Evolutionary conservation across 2,888 invertebrate genomes (phyloP).

Genomic region (Machimus rusticus): DNA sequence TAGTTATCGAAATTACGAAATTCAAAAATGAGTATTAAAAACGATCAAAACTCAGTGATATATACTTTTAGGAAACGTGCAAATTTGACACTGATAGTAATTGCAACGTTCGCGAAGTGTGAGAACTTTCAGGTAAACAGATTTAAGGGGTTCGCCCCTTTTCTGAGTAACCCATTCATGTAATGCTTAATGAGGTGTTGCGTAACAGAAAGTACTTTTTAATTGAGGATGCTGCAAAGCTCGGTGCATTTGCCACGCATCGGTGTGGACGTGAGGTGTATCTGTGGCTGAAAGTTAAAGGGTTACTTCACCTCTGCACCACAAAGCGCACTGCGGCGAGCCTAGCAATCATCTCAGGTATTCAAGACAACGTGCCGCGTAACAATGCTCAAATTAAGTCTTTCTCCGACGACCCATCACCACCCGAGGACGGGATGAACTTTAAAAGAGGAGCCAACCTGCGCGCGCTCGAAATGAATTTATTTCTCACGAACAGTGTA

Average conservation of each 20-base stretch:
- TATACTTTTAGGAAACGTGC: not conserved
- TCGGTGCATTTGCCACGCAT: not conserved
- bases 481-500: not conserved
- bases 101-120: not conserved
- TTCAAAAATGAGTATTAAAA: no score
- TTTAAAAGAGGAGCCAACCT: not conserved
- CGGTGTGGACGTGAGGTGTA: not conserved
- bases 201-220: not conserved
- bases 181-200: not conserved
- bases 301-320: conserved; percentile 10
- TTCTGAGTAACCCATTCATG: not conserved
- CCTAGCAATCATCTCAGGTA: not conserved
- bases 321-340: not conserved
- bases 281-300: conserved; percentile 4
- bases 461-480: not conserved
- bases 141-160: not conserved
- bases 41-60: not conserved
- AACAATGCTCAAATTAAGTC: not conserved
- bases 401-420: not conserved
- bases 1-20: no score
- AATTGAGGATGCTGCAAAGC: not conserved
- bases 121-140: not conserved
- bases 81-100: not conserved
- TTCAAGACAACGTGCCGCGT: not conserved
- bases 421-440: not conserved